phyloP scores from a whole-genome alignment of 2,797 vertebrate species.

The Gallinago nigripennis region DNA sequence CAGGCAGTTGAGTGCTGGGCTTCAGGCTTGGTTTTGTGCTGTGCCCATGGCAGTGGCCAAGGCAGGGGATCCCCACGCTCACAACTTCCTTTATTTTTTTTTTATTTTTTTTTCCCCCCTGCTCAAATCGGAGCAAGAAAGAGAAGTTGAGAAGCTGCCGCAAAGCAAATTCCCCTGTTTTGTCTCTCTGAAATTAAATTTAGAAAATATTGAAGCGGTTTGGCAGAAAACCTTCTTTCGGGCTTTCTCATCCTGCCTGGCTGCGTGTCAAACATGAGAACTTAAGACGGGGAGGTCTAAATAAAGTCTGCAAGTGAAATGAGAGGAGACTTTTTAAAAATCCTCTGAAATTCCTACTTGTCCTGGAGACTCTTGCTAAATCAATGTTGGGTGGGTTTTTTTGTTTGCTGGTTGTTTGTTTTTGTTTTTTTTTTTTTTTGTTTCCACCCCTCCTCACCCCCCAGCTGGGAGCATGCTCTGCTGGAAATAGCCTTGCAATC shows the following conservation, averaged over 20 bases:
- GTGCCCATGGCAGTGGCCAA: rapidly evolving
- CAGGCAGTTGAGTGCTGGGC: background rate
- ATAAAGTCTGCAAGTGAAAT: background rate
- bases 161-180: slow-evolving; percentile 2
- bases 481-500: background rate
- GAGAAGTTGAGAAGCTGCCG: background rate
- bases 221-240: background rate
- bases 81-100: background rate
- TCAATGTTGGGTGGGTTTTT: background rate
- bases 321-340: background rate
- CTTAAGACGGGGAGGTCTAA: background rate
- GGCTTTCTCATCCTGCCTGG: slow-evolving; percentile 33
- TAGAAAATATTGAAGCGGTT: slow-evolving; percentile 19
- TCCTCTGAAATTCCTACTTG: background rate
- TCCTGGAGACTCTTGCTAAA: background rate
- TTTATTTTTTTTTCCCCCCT: background rate
- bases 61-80: background rate
- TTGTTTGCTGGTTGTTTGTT: background rate
- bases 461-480: background rate
- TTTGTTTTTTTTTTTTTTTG: no score
- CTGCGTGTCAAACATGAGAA: background rate
- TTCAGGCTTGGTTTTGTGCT: background rate
- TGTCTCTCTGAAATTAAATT: slow-evolving; percentile 13
- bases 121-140: background rate
- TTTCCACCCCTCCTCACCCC: no score